Percentiles rank a stretch among this genome's conserved stretches.
Evolutionary conservation across 1,140 invertebrate genomes (phyloP).

Genomic region (Drosophila subpulchrella): DNA sequence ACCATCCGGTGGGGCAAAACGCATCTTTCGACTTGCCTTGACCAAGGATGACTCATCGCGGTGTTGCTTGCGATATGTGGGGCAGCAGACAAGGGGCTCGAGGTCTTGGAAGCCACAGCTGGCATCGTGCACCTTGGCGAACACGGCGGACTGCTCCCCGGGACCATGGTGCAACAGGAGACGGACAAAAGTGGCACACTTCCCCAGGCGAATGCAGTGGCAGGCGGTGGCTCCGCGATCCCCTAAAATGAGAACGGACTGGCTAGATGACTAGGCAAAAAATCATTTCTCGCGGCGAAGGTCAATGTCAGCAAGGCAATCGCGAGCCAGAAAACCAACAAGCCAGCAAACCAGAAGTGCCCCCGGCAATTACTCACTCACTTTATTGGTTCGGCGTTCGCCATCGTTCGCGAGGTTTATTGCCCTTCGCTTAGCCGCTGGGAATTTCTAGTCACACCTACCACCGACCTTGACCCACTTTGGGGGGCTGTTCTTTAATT

Average conservation of each 20-base stretch:
- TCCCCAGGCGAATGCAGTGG: conserved; percentile 61
- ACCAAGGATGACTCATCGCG: conserved; percentile 19
- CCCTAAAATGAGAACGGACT: conserved; percentile 33
- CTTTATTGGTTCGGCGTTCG: conserved; percentile 51
- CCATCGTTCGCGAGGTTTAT: conserved; percentile 59
- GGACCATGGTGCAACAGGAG: conserved; percentile 54
- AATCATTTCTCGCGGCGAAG: conserved; percentile 32
- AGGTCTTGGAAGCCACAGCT: conserved; percentile 65
- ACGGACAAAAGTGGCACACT: conserved; percentile 49
- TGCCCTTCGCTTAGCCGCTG: conserved; percentile 69
- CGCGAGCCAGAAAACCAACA: conserved; percentile 24
- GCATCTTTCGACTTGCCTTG: conserved; percentile 40
- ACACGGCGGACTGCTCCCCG: conserved; percentile 56
- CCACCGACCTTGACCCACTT: conserved; percentile 68
- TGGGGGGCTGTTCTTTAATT: conserved; percentile 47
- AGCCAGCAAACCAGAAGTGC: conserved; percentile 39
- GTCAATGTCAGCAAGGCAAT: conserved; percentile 44
- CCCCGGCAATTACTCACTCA: conserved; percentile 73
- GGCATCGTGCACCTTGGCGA: conserved; percentile 55
- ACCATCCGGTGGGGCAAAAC: conserved; percentile 42
- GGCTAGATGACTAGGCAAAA: conserved; percentile 32
- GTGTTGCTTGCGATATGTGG: conserved; percentile 24
- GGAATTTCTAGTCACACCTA: conserved; percentile 63
- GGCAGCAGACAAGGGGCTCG: conserved; percentile 68
- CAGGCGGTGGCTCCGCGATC: conserved; percentile 30